phyloP scores from a whole-genome alignment of 2,888 invertebrate genomes.

The Gastrophysa polygoni region DNA sequence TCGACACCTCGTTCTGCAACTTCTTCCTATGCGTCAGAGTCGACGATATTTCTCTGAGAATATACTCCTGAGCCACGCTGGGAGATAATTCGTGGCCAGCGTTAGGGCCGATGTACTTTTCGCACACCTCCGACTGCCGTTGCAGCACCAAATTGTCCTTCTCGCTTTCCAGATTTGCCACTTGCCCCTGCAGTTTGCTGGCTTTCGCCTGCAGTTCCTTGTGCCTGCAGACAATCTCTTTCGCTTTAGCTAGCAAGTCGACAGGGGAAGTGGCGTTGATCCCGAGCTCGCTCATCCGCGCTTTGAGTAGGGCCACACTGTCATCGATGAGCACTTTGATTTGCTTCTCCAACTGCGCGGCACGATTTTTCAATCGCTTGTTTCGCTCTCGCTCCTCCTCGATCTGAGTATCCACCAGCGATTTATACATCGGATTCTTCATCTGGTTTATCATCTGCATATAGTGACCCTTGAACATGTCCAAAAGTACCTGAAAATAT shows the following conservation, averaged over 20 bases:
- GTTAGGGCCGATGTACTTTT: conserved; percentile 69
- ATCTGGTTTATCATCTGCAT: conserved; percentile 83
- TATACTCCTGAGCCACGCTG: conserved; percentile 77
- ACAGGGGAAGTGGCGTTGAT: conserved; percentile 87
- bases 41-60: conserved; percentile 84
- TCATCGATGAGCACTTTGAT: conserved; percentile 91
- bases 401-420: conserved; percentile 75
- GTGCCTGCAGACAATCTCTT: conserved; percentile 90
- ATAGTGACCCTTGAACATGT: conserved; percentile 85
- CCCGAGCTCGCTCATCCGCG: conserved; percentile 89
- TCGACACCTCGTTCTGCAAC: conserved; percentile 79
- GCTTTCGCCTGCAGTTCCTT: conserved; percentile 91
- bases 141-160: conserved; percentile 75
- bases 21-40: conserved; percentile 84
- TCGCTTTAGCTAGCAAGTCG: conserved; percentile 83
- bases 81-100: conserved; percentile 67
- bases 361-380: conserved; percentile 79
- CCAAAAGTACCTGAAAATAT: conserved; percentile 68
- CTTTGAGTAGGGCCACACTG: conserved; percentile 86
- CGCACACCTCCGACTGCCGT: conserved; percentile 77
- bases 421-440: conserved; percentile 78
- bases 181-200: conserved; percentile 84
- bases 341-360: conserved; percentile 91
- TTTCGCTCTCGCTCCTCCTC: conserved; percentile 80
- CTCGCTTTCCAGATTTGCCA: conserved; percentile 76